phyloP scores from a whole-genome alignment of 2,888 invertebrate species.

The Oligia latruncula region DNA sequence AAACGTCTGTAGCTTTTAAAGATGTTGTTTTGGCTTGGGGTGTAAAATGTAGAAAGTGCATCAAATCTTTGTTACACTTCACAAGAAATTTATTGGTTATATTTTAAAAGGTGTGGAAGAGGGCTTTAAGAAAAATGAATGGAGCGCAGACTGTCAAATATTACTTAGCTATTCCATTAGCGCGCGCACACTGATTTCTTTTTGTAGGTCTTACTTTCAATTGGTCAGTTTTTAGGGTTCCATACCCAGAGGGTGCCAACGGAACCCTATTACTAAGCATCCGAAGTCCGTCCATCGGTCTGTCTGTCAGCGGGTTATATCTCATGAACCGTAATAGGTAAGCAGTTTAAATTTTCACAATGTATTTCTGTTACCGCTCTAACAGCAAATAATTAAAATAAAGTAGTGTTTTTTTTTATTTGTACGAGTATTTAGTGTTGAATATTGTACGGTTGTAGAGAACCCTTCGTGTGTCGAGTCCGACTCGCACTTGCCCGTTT shows the following conservation, averaged over 20 bases:
- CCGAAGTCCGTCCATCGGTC: background rate
- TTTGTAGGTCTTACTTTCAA: background rate
- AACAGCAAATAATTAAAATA: no score
- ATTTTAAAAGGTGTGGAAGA: background rate
- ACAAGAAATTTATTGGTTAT: background rate
- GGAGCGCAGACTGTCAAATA: background rate
- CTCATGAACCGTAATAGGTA: no score
- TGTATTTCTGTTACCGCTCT: no score
- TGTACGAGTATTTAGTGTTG: no score
- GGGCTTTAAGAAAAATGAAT: background rate
- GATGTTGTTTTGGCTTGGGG: background rate
- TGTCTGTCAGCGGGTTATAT: no score
- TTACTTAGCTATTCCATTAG: background rate
- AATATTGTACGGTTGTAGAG: no score
- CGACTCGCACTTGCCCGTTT: no score
- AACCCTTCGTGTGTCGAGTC: no score
- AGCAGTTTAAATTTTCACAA: no score
- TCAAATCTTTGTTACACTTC: constrained; percentile 1
- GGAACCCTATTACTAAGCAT: background rate
- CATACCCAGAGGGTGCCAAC: background rate
- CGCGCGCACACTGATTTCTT: no score
- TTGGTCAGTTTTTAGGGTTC: background rate
- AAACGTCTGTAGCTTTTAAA: background rate
- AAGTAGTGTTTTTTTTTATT: no score
- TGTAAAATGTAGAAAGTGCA: background rate